phyloP scores from a whole-genome alignment of 2,888 invertebrate species.

The Matsumyia berberina region DNA sequence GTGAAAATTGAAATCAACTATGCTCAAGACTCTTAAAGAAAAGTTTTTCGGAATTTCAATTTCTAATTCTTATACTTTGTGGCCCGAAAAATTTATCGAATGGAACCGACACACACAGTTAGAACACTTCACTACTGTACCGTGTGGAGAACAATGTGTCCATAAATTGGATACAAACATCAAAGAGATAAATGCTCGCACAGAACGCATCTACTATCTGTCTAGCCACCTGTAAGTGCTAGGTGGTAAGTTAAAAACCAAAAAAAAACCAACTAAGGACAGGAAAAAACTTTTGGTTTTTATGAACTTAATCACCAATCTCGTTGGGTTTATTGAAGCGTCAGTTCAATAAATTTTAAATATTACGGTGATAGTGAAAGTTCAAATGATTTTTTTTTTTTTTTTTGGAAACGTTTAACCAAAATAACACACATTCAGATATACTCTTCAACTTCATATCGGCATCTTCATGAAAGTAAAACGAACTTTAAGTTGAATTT shows the following conservation, averaged over 20 bases:
- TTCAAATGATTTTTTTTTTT: conserved; percentile 44
- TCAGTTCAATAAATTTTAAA: conserved; percentile 64
- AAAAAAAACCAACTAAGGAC: conserved; percentile 6
- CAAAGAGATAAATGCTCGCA: neutral
- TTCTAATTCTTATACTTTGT: conserved; percentile 17
- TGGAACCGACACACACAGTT: conserved; percentile 55
- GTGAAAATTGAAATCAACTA: conserved; percentile 60
- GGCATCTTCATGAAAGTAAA: conserved; percentile 68
- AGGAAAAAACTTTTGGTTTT: conserved; percentile 11
- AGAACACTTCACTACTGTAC: conserved; percentile 5
- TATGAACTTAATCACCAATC: conserved; percentile 12
- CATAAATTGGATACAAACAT: conserved; percentile 5
- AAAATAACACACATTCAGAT: conserved; percentile 24
- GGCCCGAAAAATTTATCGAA: conserved; percentile 42
- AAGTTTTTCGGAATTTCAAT: conserved; percentile 30
- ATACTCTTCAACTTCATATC: conserved; percentile 2
- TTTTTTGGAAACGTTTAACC: conserved; percentile 59
- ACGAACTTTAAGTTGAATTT: conserved; percentile 50
- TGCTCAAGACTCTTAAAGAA: conserved; percentile 9
- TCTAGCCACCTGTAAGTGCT: neutral
- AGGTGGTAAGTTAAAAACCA: conserved; percentile 7
- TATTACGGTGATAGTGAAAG: conserved; percentile 75
- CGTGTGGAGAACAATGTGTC: conserved; percentile 15
- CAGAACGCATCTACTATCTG: neutral
- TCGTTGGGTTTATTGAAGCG: conserved; percentile 27